phyloP scores from a whole-genome alignment of 2,113 vertebrate species.

The Gadus macrocephalus region DNA sequence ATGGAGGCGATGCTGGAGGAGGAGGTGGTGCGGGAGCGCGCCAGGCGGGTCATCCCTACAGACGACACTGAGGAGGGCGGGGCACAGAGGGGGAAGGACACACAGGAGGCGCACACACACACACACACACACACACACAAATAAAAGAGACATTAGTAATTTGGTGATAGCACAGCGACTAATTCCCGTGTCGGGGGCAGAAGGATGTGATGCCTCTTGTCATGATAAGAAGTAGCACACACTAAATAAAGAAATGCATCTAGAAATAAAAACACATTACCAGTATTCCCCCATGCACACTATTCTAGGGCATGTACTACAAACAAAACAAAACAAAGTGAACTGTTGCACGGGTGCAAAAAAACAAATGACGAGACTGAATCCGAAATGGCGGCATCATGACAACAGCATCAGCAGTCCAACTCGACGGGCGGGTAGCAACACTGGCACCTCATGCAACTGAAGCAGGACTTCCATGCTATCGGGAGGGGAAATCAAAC shows the following conservation, averaged over 20 bases:
- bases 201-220: background rate
- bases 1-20: conserved; percentile 88
- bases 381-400: background rate
- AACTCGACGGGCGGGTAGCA: conserved; percentile 34
- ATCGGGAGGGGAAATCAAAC: conserved; percentile 9
- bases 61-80: conserved; percentile 79
- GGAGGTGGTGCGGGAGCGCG: conserved; percentile 88
- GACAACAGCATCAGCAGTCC: conserved; percentile 29
- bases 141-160: background rate
- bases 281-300: conserved; percentile 2
- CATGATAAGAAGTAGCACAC: background rate
- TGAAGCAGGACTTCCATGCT: conserved; percentile 44
- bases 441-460: conserved; percentile 57
- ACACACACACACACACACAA: conserved; percentile 12
- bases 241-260: background rate
- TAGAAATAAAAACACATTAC: background rate
- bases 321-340: conserved; percentile 5
- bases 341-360: background rate
- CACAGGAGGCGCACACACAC: conserved; percentile 12
- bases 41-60: conserved; percentile 88
- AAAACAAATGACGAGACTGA: conserved; percentile 8
- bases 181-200: background rate
- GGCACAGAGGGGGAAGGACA: background rate
- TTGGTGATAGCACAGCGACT: background rate
- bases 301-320: background rate